Evolutionary conservation across 2,797 vertebrate genomes (phyloP).

Genomic region (Nyctalus aviator): DNA sequence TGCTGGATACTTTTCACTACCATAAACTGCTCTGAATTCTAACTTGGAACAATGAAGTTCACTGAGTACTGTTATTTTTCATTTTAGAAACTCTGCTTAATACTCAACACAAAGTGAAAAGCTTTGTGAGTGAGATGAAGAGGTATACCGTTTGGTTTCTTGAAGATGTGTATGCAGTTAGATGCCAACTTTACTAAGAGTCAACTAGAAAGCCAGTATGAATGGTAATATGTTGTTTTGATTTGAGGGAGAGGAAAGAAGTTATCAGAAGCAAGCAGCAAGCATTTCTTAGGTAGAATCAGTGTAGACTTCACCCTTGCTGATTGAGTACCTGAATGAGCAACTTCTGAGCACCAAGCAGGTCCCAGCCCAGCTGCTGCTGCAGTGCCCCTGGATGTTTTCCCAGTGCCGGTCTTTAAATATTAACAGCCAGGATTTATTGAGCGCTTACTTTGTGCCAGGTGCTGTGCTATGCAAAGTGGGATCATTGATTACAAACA

Average conservation of each 20-base stretch:
- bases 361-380: not conserved
- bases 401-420: slow-evolving; percentile 20
- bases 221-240: slow-evolving; percentile 3
- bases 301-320: not conserved
- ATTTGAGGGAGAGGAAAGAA: not conserved
- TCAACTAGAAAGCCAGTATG: not conserved
- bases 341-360: not conserved
- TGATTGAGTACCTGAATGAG: not conserved
- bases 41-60: not conserved
- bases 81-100: slow-evolving; percentile 32
- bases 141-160: not conserved
- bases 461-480: not conserved
- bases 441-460: not conserved
- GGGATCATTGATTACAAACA: not conserved
- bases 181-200: not conserved
- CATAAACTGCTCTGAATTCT: slow-evolving; percentile 12
- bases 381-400: not conserved
- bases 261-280: not conserved
- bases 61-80: slow-evolving; percentile 2
- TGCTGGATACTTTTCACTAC: not conserved
- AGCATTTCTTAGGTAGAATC: slow-evolving; percentile 10
- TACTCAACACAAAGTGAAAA: not conserved
- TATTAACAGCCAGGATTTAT: not conserved
- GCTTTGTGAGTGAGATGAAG: not conserved
- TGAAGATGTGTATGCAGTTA: not conserved